A percentile compares a stretch with the other conserved stretches of the same genome.
phyloP scores from a whole-genome alignment of 2,113 vertebrate species.

The Athene noctua region DNA sequence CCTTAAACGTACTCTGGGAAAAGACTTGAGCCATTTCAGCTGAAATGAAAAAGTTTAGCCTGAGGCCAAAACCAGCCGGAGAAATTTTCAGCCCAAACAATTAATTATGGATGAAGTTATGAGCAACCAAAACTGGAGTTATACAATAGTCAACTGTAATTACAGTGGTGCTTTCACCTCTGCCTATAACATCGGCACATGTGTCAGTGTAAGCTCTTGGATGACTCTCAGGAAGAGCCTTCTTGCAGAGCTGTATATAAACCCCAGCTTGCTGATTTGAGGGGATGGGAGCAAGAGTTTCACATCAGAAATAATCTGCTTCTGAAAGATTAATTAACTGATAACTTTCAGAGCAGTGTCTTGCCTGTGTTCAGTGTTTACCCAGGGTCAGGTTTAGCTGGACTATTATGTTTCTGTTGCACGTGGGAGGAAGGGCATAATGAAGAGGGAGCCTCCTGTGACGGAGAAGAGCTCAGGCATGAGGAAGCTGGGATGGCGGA shows the following conservation, averaged over 20 bases:
- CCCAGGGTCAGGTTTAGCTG: not conserved
- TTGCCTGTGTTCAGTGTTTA: not conserved
- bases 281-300: not conserved
- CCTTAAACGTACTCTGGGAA: not conserved
- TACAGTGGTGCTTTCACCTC: not conserved
- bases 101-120: conserved; percentile 27
- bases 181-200: not conserved
- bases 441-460: not conserved
- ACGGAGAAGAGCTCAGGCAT: not conserved
- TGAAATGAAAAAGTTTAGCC: conserved; percentile 27
- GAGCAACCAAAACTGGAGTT: conserved; percentile 15
- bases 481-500: not conserved
- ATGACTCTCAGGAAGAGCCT: not conserved
- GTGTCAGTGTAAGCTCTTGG: not conserved
- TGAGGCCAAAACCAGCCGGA: conserved; percentile 18
- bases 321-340: not conserved
- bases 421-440: not conserved
- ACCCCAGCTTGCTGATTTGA: not conserved
- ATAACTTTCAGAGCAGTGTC: not conserved
- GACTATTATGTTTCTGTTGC: not conserved
- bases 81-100: conserved; percentile 31
- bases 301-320: not conserved
- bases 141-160: not conserved
- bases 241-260: not conserved
- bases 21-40: conserved; percentile 7